phyloP scores from a whole-genome alignment of 2,888 invertebrate species.

The Cerceris ruficornis region DNA sequence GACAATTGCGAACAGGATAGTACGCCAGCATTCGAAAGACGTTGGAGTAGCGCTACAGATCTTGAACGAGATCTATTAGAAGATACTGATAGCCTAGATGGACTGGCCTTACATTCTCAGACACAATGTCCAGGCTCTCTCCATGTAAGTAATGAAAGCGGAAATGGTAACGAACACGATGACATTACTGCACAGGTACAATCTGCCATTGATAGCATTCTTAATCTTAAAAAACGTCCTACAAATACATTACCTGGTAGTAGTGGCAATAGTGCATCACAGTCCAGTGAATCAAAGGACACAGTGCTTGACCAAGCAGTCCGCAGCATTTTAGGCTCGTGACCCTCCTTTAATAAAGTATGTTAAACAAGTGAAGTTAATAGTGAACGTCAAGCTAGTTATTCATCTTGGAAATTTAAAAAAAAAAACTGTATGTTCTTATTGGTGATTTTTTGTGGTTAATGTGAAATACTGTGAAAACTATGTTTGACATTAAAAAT shows the following conservation, averaged over 20 bases:
- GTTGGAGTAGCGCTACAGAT: constrained; percentile 76
- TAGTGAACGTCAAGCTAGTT: constrained; percentile 63
- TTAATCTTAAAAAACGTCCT: constrained; percentile 85
- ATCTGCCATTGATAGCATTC: constrained; percentile 90
- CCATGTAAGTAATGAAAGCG: constrained; percentile 63
- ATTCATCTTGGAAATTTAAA: constrained; percentile 50
- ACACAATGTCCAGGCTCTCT: constrained; percentile 70
- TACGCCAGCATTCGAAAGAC: constrained; percentile 64
- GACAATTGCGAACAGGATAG: constrained; percentile 68
- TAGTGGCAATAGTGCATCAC: constrained; percentile 63
- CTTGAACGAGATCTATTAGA: constrained; percentile 79
- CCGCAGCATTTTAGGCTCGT: constrained; percentile 80
- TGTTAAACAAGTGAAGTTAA: constrained; percentile 74
- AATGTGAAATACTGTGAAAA: constrained; percentile 43
- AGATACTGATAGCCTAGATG: constrained; percentile 78
- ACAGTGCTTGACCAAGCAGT: constrained; percentile 80
- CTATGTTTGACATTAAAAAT: constrained; percentile 56
- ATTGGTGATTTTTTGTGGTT: constrained; percentile 51
- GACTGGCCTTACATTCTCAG: constrained; percentile 75
- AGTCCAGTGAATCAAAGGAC: constrained; percentile 76
- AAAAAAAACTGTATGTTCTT: constrained; percentile 38
- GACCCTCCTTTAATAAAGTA: constrained; percentile 81
- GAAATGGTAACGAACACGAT: constrained; percentile 82
- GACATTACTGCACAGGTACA: constrained; percentile 90
- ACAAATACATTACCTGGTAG: constrained; percentile 65